Evolutionary conservation across 2,797 vertebrate species (phyloP).

Genomic region (Poeciliopsis infans): DNA sequence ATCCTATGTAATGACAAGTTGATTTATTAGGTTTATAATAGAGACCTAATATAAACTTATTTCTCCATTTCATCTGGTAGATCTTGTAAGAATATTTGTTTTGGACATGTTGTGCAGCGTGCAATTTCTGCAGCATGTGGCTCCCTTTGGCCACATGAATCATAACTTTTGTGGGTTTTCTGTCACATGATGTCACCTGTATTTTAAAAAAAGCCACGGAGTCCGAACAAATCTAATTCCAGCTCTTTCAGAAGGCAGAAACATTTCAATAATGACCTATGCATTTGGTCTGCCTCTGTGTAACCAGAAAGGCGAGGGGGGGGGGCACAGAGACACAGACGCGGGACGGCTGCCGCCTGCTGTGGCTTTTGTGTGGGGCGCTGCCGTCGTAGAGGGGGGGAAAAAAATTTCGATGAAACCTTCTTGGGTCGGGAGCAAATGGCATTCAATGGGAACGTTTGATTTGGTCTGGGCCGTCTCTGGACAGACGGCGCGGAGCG

Average conservation of each 20-base stretch:
- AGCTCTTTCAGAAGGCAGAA: slow-evolving; percentile 56
- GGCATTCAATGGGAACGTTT: slow-evolving; percentile 80
- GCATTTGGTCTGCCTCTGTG: slow-evolving; percentile 71
- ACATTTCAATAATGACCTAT: slow-evolving; percentile 80
- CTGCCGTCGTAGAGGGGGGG: slow-evolving; percentile 53
- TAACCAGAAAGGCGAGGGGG: slow-evolving; percentile 35
- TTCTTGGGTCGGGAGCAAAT: slow-evolving; percentile 70
- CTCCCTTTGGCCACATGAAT: slow-evolving; percentile 31
- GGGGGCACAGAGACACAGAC: not conserved
- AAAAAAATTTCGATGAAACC: slow-evolving; percentile 61
- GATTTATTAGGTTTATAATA: not conserved
- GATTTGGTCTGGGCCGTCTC: slow-evolving; percentile 80
- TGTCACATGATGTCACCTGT: slow-evolving; percentile 61
- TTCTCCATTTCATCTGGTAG: not conserved
- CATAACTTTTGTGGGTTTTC: slow-evolving; percentile 51
- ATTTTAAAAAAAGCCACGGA: slow-evolving; percentile 51
- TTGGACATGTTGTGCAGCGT: not conserved
- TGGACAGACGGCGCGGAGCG: slow-evolving; percentile 72
- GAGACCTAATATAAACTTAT: not conserved
- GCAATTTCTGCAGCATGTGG: slow-evolving; percentile 7
- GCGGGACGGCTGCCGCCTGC: slow-evolving; percentile 53
- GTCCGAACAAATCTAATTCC: slow-evolving; percentile 73
- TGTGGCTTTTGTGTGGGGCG: slow-evolving; percentile 72
- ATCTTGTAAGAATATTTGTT: not conserved
- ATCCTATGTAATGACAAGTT: not conserved